Evolutionary conservation across 2,888 invertebrate genomes (phyloP).

Genomic region (Rotaria magnacalcarata): DNA sequence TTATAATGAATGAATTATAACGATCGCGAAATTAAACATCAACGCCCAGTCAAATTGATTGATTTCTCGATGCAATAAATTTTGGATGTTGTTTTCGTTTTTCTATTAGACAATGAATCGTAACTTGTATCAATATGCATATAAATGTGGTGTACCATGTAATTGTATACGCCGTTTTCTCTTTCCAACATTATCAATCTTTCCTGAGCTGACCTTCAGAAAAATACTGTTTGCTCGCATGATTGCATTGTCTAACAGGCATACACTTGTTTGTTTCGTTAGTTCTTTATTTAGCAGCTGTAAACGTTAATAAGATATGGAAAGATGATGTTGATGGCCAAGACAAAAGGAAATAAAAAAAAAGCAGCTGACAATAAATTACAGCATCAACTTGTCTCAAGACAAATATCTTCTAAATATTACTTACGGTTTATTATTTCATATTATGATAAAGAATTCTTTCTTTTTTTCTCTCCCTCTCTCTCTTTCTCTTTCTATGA

Average conservation of each 20-base stretch:
- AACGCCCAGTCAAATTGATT: not conserved
- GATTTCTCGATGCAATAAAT: not conserved
- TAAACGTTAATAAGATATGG: conserved; percentile 8
- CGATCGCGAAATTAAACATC: not conserved
- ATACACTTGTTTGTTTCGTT: conserved; percentile 29
- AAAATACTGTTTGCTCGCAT: not conserved
- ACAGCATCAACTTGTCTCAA: not conserved
- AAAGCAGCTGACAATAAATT: not conserved
- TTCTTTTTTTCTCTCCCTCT: not conserved
- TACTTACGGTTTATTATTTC: not conserved
- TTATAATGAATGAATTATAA: not conserved
- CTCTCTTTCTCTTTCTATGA: not conserved
- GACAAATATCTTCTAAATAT: not conserved
- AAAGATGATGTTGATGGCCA: not conserved
- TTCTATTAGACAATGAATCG: not conserved
- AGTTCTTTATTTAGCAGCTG: not conserved
- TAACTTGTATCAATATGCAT: not conserved
- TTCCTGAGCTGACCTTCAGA: not conserved
- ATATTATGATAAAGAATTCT: not conserved
- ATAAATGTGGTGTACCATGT: not conserved
- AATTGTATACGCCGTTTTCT: not conserved
- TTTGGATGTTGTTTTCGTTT: not conserved
- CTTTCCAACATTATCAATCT: not conserved
- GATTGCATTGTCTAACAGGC: not conserved
- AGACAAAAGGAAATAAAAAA: not conserved